phyloP scores from a whole-genome alignment of 2,888 invertebrate genomes.

The Sphecodes monilicornis region DNA sequence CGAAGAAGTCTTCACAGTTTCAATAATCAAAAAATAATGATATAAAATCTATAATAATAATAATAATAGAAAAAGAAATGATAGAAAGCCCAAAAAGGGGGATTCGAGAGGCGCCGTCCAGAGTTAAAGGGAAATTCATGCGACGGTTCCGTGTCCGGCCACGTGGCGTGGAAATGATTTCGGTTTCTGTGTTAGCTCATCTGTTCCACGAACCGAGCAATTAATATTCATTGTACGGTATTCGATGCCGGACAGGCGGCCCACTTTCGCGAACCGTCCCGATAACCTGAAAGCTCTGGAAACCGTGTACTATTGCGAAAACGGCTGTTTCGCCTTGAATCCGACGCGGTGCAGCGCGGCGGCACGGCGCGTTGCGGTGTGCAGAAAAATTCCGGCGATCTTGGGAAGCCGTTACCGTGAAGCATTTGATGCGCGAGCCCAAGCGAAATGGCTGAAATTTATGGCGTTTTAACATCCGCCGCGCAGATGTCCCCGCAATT shows the following conservation, averaged over 20 bases:
- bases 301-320: neutral
- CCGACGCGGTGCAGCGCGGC: neutral
- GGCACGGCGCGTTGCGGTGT: neutral
- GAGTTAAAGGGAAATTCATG: neutral
- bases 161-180: slow-evolving; percentile 4
- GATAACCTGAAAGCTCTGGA: neutral
- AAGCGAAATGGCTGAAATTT: slow-evolving; percentile 12
- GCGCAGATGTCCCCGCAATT: slow-evolving; percentile 20
- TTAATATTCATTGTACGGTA: slow-evolving; percentile 5
- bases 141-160: neutral
- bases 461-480: slow-evolving; percentile 22
- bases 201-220: neutral
- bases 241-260: neutral
- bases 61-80: too few species aligned
- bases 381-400: slow-evolving; percentile 3
- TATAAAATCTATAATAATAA: too few species aligned
- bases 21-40: too few species aligned
- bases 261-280: neutral
- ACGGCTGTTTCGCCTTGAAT: slow-evolving; percentile 1
- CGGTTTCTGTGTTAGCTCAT: neutral
- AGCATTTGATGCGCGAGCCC: slow-evolving; percentile 13
- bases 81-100: neutral
- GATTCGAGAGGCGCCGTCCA: neutral
- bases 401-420: slow-evolving; percentile 13
- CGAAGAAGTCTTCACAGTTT: too few species aligned